Conservation (phyloP, 2,113 vertebrate species). For the Sisor rabdophorus region DNA sequence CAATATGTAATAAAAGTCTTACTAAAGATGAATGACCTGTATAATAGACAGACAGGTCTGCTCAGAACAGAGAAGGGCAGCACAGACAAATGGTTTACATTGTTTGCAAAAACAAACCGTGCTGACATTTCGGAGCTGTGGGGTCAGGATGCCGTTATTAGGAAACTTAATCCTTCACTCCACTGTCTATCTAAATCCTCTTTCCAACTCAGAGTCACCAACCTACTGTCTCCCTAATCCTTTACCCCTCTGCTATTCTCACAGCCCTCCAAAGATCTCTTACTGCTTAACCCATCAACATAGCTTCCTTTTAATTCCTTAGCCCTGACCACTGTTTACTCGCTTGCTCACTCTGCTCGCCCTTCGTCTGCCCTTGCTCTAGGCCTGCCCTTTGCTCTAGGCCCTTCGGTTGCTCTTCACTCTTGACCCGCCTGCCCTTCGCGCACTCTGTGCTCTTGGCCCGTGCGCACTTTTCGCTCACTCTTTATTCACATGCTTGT, state of each 20-base stretch:
- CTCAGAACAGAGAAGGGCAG: neutral
- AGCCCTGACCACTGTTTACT: conserved; percentile 24
- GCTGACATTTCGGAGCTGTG: conserved; percentile 61
- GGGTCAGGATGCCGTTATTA: conserved; percentile 36
- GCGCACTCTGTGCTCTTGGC: no score
- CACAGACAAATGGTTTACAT: conserved; percentile 58
- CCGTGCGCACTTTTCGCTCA: no score
- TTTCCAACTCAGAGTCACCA: conserved; percentile 23
- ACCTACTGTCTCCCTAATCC: conserved; percentile 35
- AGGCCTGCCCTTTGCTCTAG: no score
- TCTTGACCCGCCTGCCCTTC: no score
- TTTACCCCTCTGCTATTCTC: conserved; percentile 23
- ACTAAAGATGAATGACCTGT: conserved; percentile 50
- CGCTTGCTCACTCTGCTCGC: neutral
- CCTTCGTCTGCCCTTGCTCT: no score
- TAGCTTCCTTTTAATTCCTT: conserved; percentile 31
- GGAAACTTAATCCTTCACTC: conserved; percentile 57
- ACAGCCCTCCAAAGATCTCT: conserved; percentile 20
- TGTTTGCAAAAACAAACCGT: conserved; percentile 66
- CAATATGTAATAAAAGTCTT: conserved; percentile 52
- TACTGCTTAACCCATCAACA: conserved; percentile 30
- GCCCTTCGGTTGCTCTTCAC: no score
- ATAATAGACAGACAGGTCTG: conserved; percentile 24
- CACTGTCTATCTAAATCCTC: conserved; percentile 54
- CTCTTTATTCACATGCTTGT: no score